Percentiles rank a stretch among this genome's conserved stretches.
Conservation (phyloP, 2,113 vertebrate genomes). For the Piprites chloris region DNA sequence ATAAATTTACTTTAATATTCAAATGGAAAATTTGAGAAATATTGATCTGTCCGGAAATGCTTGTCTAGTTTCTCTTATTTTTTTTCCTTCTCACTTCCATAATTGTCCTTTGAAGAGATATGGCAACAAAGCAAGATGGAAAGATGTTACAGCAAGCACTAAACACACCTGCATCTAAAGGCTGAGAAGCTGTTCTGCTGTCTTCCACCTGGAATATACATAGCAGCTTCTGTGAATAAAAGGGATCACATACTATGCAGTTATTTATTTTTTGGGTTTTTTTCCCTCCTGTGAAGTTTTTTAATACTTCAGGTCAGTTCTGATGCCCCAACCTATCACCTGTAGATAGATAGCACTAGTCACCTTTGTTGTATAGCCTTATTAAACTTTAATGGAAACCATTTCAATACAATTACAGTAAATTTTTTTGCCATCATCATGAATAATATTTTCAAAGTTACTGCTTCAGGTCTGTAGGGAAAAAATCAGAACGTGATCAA, state of each 20-base stretch:
- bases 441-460: neutral
- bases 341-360: neutral
- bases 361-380: neutral
- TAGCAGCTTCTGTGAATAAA: neutral
- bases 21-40: slow-evolving; percentile 26
- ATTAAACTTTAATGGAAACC: neutral
- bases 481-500: neutral
- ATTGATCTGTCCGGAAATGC: neutral
- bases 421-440: neutral
- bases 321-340: neutral
- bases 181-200: neutral
- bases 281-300: neutral
- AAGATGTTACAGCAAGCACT: neutral
- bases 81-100: neutral
- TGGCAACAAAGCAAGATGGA: neutral
- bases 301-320: neutral
- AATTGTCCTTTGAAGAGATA: neutral
- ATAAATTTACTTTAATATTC: slow-evolving; percentile 74
- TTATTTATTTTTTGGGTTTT: neutral
- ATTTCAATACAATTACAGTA: neutral
- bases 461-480: neutral
- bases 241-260: slow-evolving; percentile 11
- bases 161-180: neutral
- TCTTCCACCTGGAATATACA: neutral
- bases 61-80: neutral